Conservation (phyloP, 2,113 vertebrate species). For the Ochotona princeps region DNA sequence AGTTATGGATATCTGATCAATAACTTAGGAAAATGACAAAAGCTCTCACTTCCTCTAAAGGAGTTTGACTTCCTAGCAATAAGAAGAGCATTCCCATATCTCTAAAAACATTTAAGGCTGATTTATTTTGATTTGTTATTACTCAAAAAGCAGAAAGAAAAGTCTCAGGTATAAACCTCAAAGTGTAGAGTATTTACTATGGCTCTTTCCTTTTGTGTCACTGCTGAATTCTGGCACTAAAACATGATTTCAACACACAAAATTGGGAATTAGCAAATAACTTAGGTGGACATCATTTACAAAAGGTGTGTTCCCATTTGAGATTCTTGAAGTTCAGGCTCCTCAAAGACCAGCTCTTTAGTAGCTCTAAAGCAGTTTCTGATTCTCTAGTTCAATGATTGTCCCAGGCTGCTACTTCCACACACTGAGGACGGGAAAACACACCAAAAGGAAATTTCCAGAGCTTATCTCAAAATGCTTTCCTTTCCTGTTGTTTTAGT, state of each 20-base stretch:
- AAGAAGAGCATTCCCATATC: background rate
- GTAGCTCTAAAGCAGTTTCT: background rate
- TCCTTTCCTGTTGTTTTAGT: background rate
- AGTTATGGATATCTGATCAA: background rate
- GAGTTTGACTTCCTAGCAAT: conserved; percentile 14
- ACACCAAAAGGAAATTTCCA: background rate
- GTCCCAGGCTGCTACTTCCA: background rate
- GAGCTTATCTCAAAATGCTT: background rate
- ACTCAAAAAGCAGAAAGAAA: background rate
- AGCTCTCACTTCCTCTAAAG: background rate
- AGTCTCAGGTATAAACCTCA: background rate
- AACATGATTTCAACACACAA: background rate
- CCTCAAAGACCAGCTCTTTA: background rate
- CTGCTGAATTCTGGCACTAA: conserved; percentile 29
- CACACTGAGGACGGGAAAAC: background rate
- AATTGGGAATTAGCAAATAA: conserved; percentile 6
- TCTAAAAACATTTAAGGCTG: background rate
- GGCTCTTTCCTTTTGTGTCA: background rate
- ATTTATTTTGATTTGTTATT: conserved; percentile 22
- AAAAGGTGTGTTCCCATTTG: conserved; percentile 10
- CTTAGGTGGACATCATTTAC: background rate
- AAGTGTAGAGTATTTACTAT: background rate
- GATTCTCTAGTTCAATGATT: background rate
- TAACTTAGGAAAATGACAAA: conserved; percentile 25
- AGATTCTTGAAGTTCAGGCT: background rate